These are phyloP conservation scores for Thera britannica DNA, from an alignment of 2,888 invertebrate genomes.

Conservation along the genomic window DNA sequence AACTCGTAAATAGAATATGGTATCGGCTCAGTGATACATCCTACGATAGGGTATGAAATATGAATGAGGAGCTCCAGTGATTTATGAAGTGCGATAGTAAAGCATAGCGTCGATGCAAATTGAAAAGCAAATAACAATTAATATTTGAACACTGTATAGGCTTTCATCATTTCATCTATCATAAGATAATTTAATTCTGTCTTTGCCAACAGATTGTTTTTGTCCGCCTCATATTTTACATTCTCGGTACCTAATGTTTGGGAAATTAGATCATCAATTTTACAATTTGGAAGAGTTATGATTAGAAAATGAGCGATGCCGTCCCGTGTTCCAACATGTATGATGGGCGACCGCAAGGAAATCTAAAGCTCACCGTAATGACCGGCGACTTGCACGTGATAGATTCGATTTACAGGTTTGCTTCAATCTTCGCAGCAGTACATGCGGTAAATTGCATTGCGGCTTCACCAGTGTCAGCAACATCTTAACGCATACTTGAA, in stretches of 20 bases:
- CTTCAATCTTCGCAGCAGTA: conserved; percentile 70
- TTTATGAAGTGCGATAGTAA: conserved; percentile 73
- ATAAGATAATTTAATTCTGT: conserved; percentile 26
- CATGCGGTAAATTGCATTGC: conserved; percentile 73
- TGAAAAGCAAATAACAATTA: conserved; percentile 58
- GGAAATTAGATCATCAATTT: conserved; percentile 23
- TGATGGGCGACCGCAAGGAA: conserved; percentile 72
- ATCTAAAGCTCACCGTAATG: conserved; percentile 69
- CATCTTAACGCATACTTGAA: conserved; percentile 42
- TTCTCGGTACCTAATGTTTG: conserved; percentile 1
- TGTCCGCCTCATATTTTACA: conserved; percentile 22
- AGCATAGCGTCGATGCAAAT: conserved; percentile 54
- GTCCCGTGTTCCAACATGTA: conserved; percentile 41
- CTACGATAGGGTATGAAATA: conserved; percentile 76
- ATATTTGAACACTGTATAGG: conserved; percentile 49
- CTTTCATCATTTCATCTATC: conserved; percentile 42
- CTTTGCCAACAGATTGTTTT: conserved; percentile 26
- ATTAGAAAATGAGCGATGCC: conserved; percentile 35
- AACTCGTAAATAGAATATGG: conserved; percentile 73
- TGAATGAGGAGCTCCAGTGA: conserved; percentile 67
- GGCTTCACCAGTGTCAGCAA: conserved; percentile 70
- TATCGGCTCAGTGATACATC: conserved; percentile 72
- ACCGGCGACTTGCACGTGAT: conserved; percentile 73
- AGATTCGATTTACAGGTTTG: conserved; percentile 81
- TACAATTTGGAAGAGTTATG: conserved; percentile 29